A percentile compares a stretch with the other conserved stretches of the same genome.
These are phyloP conservation scores for Psittacula cyanocephala DNA, from an alignment of 2,113 vertebrate genomes.

Conservation along the genomic window DNA sequence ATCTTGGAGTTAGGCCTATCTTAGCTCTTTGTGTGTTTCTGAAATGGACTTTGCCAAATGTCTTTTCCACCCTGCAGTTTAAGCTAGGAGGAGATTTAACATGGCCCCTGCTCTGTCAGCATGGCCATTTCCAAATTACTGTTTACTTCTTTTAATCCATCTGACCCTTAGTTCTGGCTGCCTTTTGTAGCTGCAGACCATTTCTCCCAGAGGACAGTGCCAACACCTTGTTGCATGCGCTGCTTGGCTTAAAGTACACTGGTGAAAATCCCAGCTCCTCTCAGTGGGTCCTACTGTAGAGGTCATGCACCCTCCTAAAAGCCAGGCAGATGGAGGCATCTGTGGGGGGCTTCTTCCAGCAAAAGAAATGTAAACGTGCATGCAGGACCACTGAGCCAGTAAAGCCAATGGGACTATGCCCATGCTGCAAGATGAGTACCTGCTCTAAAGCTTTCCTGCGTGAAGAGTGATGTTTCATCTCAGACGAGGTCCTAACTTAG, in stretches of 20 bases:
- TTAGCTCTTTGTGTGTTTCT: not conserved
- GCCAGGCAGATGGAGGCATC: not conserved
- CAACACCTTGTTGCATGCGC: not conserved
- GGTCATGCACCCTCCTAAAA: not conserved
- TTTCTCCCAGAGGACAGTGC: not conserved
- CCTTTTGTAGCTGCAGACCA: not conserved
- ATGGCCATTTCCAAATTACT: not conserved
- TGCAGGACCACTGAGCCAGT: rapidly evolving
- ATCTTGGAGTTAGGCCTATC: not conserved
- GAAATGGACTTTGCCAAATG: not conserved
- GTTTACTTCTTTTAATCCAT: not conserved
- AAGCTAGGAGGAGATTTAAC: not conserved
- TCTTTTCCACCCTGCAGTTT: not conserved
- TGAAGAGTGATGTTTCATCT: not conserved
- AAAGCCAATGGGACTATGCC: not conserved
- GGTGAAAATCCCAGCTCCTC: not conserved
- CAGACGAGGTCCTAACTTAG: not conserved
- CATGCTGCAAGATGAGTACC: not conserved
- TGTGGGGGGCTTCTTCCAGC: not conserved
- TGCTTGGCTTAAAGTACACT: not conserved
- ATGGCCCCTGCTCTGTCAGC: not conserved
- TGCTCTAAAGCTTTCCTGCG: not conserved
- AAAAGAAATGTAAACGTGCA: not conserved
- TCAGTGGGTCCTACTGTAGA: not conserved
- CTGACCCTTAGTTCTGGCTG: not conserved